These are phyloP conservation scores for Alfaro cultratus DNA, from an alignment of 2,797 vertebrate species.

Conservation along the genomic window DNA sequence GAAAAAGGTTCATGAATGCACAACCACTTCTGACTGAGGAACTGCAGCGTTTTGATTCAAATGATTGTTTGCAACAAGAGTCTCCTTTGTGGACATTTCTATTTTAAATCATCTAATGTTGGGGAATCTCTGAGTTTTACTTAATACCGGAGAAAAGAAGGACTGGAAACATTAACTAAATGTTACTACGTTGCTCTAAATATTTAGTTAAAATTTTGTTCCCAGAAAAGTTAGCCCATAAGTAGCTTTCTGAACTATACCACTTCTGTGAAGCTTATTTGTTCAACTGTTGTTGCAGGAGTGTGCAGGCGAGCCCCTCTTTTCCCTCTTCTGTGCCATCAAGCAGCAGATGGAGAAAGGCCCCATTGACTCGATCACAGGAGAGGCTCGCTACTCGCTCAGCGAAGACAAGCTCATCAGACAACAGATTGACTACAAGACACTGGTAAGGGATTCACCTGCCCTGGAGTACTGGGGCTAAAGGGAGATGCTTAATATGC, in stretches of 20 bases:
- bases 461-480: constrained; percentile 31
- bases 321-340: constrained; percentile 97
- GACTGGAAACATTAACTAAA: neutral
- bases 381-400: constrained; percentile 95
- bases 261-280: constrained; percentile 20
- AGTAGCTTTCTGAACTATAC: constrained; percentile 8
- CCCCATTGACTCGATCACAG: constrained; percentile 96
- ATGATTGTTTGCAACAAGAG: constrained; percentile 17
- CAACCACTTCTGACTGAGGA: constrained; percentile 41
- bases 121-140: neutral
- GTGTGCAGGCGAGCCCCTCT: constrained; percentile 95
- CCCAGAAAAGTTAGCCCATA: neutral
- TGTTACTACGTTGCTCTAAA: neutral
- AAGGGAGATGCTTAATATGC: constrained; percentile 57
- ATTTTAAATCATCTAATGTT: neutral
- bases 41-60: constrained; percentile 28
- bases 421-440: constrained; percentile 99
- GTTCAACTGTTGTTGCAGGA: constrained; percentile 81
- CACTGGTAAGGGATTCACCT: constrained; percentile 86
- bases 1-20: constrained; percentile 41
- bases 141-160: neutral
- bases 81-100: constrained; percentile 21
- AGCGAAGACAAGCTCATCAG: constrained; percentile 99
- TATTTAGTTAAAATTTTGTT: constrained; percentile 20
- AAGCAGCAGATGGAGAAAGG: constrained; percentile 99